Percentiles rank a stretch among this genome's conserved stretches.
phyloP scores from a whole-genome alignment of 1,140 invertebrate genomes.

The Cherax destructor region DNA sequence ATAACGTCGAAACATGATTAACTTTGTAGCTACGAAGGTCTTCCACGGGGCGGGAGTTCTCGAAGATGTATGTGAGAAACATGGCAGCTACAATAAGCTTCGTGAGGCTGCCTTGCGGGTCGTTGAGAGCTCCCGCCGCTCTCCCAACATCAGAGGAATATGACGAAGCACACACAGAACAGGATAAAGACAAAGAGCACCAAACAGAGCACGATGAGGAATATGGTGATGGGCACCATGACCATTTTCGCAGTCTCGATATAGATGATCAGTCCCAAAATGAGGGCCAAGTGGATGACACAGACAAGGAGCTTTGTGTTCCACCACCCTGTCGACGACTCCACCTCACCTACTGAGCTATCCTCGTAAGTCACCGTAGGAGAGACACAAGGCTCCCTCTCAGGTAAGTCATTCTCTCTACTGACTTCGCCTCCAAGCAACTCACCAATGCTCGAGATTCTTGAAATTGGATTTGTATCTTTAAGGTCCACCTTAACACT shows the following conservation, averaged over 20 bases:
- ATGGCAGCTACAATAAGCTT: background rate
- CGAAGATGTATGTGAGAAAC: background rate
- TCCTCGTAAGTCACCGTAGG: slow-evolving; percentile 3
- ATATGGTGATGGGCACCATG: slow-evolving; percentile 70
- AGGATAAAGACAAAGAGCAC: slow-evolving; percentile 70
- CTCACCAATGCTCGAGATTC: background rate
- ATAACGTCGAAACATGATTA: background rate
- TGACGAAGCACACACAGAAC: slow-evolving; percentile 71
- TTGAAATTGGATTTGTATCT: background rate
- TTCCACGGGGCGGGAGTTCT: background rate
- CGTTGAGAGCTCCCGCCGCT: slow-evolving; percentile 8
- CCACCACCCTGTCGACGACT: slow-evolving; percentile 18
- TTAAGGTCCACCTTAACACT: background rate
- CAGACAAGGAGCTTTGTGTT: slow-evolving; percentile 29
- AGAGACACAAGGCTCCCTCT: background rate
- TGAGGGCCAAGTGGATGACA: slow-evolving; percentile 40
- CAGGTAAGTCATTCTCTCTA: background rate
- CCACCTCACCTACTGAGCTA: background rate
- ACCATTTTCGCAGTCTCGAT: slow-evolving; percentile 61
- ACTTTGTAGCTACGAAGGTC: background rate
- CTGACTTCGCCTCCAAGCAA: too few relatives aligned
- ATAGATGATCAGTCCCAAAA: slow-evolving; percentile 53
- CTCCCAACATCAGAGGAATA: slow-evolving; percentile 70
- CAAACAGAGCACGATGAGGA: slow-evolving; percentile 70
- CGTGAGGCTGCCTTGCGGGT: background rate